Percentiles rank a stretch among this genome's conserved stretches.
Evolutionary conservation across 2,888 invertebrate species (phyloP).

Genomic region (Sthenelais limicola): DNA sequence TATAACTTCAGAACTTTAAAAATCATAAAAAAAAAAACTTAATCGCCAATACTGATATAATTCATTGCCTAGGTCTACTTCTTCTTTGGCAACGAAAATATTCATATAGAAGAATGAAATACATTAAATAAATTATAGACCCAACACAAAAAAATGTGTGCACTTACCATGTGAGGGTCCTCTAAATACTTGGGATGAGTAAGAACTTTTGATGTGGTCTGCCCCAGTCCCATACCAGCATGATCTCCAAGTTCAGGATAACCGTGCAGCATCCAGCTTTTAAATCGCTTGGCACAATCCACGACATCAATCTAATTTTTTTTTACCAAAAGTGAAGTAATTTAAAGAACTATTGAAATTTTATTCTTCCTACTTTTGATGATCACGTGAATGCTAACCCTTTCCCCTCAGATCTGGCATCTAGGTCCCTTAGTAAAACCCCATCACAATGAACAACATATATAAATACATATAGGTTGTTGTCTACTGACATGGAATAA

Average conservation of each 20-base stretch:
- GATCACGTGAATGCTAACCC: background rate
- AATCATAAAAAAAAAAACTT: background rate
- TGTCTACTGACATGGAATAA: too few relatives aligned
- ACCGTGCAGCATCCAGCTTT: conserved; percentile 64
- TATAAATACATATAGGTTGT: too few relatives aligned
- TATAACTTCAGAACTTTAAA: background rate
- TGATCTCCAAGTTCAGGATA: conserved; percentile 65
- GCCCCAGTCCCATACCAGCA: conserved; percentile 61
- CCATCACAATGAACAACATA: too few relatives aligned
- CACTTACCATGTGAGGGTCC: conserved; percentile 59
- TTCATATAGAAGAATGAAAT: background rate
- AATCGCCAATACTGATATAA: background rate
- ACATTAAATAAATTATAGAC: background rate
- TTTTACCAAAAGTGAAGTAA: conserved; percentile 24
- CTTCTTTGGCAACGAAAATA: background rate
- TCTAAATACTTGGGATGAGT: conserved; percentile 61
- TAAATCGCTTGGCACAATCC: conserved; percentile 62
- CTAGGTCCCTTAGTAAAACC: background rate
- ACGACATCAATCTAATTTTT: conserved; percentile 60
- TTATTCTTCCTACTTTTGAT: background rate
- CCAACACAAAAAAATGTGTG: background rate
- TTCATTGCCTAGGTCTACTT: background rate
- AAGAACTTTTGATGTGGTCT: conserved; percentile 60
- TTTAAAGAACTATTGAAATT: too few relatives aligned
- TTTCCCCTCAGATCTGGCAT: background rate